These are phyloP conservation scores for Sarcophaga variegata DNA, from an alignment of 2,888 invertebrate genomes.

Conservation along the genomic window DNA sequence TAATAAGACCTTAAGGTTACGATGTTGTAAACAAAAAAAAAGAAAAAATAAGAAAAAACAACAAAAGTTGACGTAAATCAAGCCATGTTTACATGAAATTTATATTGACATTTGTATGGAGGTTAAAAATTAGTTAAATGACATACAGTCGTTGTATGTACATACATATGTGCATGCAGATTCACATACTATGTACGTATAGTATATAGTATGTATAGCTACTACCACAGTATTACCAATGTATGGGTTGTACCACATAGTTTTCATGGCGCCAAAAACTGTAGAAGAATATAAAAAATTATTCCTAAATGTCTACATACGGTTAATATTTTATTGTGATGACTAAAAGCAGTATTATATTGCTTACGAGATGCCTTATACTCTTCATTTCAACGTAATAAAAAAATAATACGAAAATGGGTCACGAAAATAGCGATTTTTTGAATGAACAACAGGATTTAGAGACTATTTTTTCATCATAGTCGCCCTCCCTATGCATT, in stretches of 20 bases:
- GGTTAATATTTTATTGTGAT: neutral
- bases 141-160: neutral
- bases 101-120: slow-evolving; percentile 17
- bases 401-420: neutral
- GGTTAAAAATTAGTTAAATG: slow-evolving; percentile 3
- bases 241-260: neutral
- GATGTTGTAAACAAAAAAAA: slow-evolving; percentile 28
- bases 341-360: neutral
- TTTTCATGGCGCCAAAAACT: neutral
- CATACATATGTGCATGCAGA: neutral
- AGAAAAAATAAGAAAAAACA: neutral
- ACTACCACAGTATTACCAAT: neutral
- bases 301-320: slow-evolving; percentile 7
- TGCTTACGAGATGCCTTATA: neutral
- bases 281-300: neutral
- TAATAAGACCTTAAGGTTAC: slow-evolving; percentile 60
- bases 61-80: neutral
- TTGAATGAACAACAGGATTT: too few relatives aligned
- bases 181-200: neutral
- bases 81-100: slow-evolving; percentile 6
- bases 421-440: too few relatives aligned
- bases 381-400: neutral
- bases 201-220: too few relatives aligned
- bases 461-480: too few relatives aligned
- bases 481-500: too few relatives aligned